Base-by-base conservation (phyloP, 2,888 invertebrate genomes). In the Apotomis turbidana region DNA sequence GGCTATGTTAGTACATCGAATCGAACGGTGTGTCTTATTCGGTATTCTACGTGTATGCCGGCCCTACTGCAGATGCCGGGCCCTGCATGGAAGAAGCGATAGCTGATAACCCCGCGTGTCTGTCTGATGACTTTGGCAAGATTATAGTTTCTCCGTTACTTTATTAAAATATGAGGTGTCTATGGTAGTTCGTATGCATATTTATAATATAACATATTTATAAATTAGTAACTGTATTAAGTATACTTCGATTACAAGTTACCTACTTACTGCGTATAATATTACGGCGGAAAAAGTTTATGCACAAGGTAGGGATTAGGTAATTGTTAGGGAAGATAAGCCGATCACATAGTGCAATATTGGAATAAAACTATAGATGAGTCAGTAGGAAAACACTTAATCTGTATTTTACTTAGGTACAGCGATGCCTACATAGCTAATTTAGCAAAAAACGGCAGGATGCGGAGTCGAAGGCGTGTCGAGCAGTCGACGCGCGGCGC, bases 381-480 rank as follows among this genome's bases (percentile, higher is more conserved):
- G 59, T 62, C 54, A 15, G 54, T 59, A 68, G 74, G 76, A 77
- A 80, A 80, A 79, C 78, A n/a, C 61, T 62, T 54, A 9, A 59
- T 46, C 4, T 5, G 82, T 69, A 80, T 83, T 86, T 85, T 82
- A 81, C 80, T 80, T 81, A 27, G 27, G 27, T 27, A 86, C 84
- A 86, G 87, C 85, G 86, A 87, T 85, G 85, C 82, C 82, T 87
- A 87, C 87, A 81, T 86, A 82, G 83, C 80, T 88, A 87, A 88
- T 89, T 89, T 88, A 80, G 86, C 86, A 90, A 90, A 91, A 89
- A 90, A 87, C 79, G 84, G 82, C 90, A 91, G 90, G 90, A 90
- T 90, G 89, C 83, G 84, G 83, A 87, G 87, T 87, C 80, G 84
- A 81, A 89, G 90, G 90, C 89, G 89, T 89, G 88, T 87, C 90